Evolutionary conservation across 2,888 invertebrate genomes (phyloP), one percentile per base, ranked within the genome.

Genomic region (Galeopsomyia nigrocyanea): DNA sequence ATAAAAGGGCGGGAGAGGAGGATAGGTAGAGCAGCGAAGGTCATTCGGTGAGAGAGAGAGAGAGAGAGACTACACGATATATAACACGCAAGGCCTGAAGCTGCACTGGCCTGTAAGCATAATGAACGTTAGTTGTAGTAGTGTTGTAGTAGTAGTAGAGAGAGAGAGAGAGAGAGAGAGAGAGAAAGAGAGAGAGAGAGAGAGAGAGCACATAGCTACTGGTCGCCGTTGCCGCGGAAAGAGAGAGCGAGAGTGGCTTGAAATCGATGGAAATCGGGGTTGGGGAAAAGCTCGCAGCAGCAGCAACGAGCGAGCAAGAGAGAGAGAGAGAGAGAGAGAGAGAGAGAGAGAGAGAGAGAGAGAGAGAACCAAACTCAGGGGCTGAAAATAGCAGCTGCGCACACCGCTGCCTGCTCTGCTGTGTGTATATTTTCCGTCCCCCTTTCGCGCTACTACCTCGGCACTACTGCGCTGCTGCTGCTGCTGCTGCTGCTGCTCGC

Each of bases 241-340:
- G 73, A 68, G 74, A 74, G 67, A 76, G 61, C 71, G 57, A 68
- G 57, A 56, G 70, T 9, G 50, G 68, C 65, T 26, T 73, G 74
- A 71, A 76, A 78, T 78, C 78, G 77, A 78, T 77, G 76, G 74
- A 76, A 77, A 77, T 77, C 75, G 75, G 77, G 69, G 76, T 76
- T 75, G 75, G 76, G 72, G 75, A 77, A 75, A 76, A 75, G 74
- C 71, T 77, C 69, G 64, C 22, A 61, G 56, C 14, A 26, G 26
- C 26, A 26, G 5, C 26, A 26, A 5, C 26, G 5, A 53, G 53
- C 17, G 19, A 19, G 19, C 7, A 10, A 17, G 19, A 31, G 7
- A 31, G 7, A 31, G 60, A 56, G 22, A 60, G 5, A 56, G 39
- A n/a, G n/a, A 60, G 68, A 67, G 68, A 73, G 71, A 73, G 78